Base-by-base conservation (phyloP, 2,888 invertebrate species). In the Embidobia sp. region DNA sequence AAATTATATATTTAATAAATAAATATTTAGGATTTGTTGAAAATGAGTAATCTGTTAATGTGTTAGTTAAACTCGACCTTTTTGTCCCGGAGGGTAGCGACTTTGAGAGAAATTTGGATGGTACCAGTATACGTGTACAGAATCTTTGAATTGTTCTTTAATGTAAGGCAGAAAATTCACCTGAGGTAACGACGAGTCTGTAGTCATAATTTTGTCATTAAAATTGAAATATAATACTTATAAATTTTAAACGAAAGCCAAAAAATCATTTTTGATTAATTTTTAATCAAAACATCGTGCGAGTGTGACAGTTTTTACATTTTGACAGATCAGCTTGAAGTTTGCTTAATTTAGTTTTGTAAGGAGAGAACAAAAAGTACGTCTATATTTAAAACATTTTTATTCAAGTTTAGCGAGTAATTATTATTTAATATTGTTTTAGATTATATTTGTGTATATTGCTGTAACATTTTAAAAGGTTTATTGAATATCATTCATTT, bases 31-130 rank as follows among this genome's bases (percentile, higher is more conserved):
- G n/a, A n/a, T n/a, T n/a, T n/a, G n/a, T n/a, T n/a, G n/a, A n/a
- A n/a, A n/a, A n/a, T n/a, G n/a, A n/a, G n/a, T n/a, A n/a, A n/a
- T n/a, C n/a, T n/a, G n/a, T n/a, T n/a, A n/a, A n/a, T n/a, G n/a
- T n/a, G n/a, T n/a, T n/a, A n/a, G n/a, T n/a, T n/a, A n/a, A n/a
- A n/a, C n/a, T 10, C 5, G 31, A 88, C 89, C 73, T 81, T 83
- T 82, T 83, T 87, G 88, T 53, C 88, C 89, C 10, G 87, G 89
- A 11, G 89, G 93, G 84, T 91, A 93, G 51, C 90, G 90, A 40
- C 92, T 92, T 85, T 93, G 93, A 1, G 92, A 91, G 83, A 93
- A 93, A 80, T 91, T 90, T 22, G 89, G 85, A 53, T 92, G 91
- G 80, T 92, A 93, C 93, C 93, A 93, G 84, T 89, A 91, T 66